phyloP scores from a whole-genome alignment of 1,140 invertebrate species.

The Cotesia chilonis region DNA sequence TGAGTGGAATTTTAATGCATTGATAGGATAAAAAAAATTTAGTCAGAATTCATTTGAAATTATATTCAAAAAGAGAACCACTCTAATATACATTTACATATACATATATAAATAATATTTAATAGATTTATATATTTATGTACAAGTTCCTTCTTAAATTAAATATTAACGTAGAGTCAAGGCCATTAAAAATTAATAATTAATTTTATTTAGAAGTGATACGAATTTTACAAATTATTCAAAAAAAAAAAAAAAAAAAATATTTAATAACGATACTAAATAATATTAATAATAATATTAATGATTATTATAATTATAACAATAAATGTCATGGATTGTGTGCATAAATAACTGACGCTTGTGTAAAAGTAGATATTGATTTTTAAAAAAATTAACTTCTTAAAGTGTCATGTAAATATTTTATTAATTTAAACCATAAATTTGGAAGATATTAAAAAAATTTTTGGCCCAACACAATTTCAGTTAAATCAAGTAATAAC shows the following conservation, averaged over 20 bases:
- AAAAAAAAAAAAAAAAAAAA: neutral
- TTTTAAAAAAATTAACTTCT: conserved; percentile 21
- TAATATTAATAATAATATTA: neutral
- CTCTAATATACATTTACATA: conserved; percentile 41
- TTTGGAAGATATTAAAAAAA: too few species aligned
- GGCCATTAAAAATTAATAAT: conserved; percentile 33
- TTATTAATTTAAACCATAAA: neutral
- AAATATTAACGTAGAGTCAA: conserved; percentile 49
- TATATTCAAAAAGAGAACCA: conserved; percentile 20
- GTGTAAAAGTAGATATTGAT: conserved; percentile 42
- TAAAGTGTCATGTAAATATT: conserved; percentile 39
- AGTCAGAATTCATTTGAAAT: neutral
- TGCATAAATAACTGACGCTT: conserved; percentile 43
- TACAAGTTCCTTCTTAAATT: conserved; percentile 60
- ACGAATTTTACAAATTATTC: neutral
- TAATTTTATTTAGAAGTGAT: neutral
- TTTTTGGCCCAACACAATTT: too few species aligned
- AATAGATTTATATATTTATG: conserved; percentile 60
- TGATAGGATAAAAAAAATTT: too few species aligned
- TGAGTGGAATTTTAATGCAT: too few species aligned
- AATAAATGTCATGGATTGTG: conserved; percentile 19
- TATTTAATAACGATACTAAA: neutral
- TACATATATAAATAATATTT: conserved; percentile 60
- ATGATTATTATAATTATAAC: neutral
- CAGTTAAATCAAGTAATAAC: too few species aligned